A percentile compares a stretch with the other conserved stretches of the same genome.
Evolutionary conservation across 2,797 vertebrate species (phyloP).

Genomic region (Pangasius macronema): DNA sequence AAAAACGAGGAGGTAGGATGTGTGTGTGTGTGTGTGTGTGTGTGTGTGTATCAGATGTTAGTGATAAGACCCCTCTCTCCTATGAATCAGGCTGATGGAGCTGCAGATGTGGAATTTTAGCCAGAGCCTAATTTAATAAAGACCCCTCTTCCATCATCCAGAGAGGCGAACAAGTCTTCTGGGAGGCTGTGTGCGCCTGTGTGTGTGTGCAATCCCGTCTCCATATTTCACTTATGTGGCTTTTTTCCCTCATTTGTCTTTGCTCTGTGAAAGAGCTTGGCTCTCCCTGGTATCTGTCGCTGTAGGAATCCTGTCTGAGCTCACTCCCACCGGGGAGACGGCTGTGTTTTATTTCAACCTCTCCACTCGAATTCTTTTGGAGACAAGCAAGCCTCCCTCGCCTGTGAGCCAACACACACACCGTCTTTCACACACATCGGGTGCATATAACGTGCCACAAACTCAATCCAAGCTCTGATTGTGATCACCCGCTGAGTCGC

Average conservation of each 20-base stretch:
- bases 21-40: slow-evolving; percentile 32
- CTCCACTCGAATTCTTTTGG: slow-evolving; percentile 64
- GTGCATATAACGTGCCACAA: slow-evolving; percentile 29
- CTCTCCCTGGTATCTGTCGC: slow-evolving; percentile 65
- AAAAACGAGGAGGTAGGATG: slow-evolving; percentile 22
- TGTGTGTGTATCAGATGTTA: slow-evolving; percentile 57
- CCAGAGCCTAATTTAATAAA: slow-evolving; percentile 58
- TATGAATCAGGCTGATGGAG: slow-evolving; percentile 59
- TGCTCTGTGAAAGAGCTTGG: slow-evolving; percentile 58
- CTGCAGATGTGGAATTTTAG: slow-evolving; percentile 64
- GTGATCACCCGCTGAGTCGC: slow-evolving; percentile 28
- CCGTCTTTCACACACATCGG: slow-evolving; percentile 40
- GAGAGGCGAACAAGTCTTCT: slow-evolving; percentile 47
- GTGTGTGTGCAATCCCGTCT: slow-evolving; percentile 29
- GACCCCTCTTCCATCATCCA: slow-evolving; percentile 46
- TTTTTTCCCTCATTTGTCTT: slow-evolving; percentile 52
- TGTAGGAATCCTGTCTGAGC: slow-evolving; percentile 60
- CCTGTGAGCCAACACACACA: slow-evolving; percentile 47
- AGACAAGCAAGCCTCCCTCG: slow-evolving; percentile 63
- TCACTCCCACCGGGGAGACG: slow-evolving; percentile 51
- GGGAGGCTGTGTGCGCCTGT: slow-evolving; percentile 52
- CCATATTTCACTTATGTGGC: slow-evolving; percentile 44
- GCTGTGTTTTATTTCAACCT: slow-evolving; percentile 67
- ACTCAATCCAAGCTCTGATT: slow-evolving; percentile 40
- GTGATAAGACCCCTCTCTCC: slow-evolving; percentile 60